Evolutionary conservation across 1,140 invertebrate species (phyloP).

Genomic region (Leguminivora glycinivorella): DNA sequence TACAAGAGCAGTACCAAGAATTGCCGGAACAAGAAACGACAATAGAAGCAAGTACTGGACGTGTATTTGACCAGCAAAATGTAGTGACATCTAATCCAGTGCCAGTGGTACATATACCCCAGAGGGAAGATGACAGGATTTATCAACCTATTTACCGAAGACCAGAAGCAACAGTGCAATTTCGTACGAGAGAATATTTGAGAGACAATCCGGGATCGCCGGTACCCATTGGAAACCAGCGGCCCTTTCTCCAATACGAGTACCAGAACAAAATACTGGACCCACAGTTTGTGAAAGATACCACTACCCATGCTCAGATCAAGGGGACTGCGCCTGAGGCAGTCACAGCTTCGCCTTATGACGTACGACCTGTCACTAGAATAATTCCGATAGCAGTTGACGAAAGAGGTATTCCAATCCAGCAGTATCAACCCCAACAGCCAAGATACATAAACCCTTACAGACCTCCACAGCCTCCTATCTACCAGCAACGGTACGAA

Average conservation of each 20-base stretch:
- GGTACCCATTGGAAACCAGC: conserved; percentile 75
- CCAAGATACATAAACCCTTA: conserved; percentile 62
- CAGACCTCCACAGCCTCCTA: conserved; percentile 50
- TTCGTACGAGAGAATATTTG: conserved; percentile 73
- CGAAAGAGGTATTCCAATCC: conserved; percentile 66
- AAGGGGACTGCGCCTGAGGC: conserved; percentile 45
- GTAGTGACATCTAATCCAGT: conserved; percentile 71
- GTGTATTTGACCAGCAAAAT: conserved; percentile 66
- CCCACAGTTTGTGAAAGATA: conserved; percentile 68
- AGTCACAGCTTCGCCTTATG: conserved; percentile 49
- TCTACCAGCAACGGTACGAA: conserved; percentile 61
- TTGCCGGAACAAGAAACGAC: conserved; percentile 69
- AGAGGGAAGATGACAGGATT: conserved; percentile 65
- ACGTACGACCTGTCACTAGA: conserved; percentile 56
- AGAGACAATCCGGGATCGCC: conserved; percentile 75
- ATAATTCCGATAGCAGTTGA: conserved; percentile 67
- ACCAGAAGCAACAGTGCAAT: conserved; percentile 71
- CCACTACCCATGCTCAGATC: conserved; percentile 45
- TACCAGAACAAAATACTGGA: conserved; percentile 68
- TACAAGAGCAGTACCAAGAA: conserved; percentile 74
- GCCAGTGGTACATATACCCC: conserved; percentile 68
- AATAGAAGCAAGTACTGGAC: conserved; percentile 73
- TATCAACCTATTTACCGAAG: conserved; percentile 76
- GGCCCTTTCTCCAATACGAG: conserved; percentile 75
- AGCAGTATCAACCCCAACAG: conserved; percentile 66